Evolutionary conservation across 2,888 invertebrate genomes (phyloP).

Genomic region (Creontiades dilutus): DNA sequence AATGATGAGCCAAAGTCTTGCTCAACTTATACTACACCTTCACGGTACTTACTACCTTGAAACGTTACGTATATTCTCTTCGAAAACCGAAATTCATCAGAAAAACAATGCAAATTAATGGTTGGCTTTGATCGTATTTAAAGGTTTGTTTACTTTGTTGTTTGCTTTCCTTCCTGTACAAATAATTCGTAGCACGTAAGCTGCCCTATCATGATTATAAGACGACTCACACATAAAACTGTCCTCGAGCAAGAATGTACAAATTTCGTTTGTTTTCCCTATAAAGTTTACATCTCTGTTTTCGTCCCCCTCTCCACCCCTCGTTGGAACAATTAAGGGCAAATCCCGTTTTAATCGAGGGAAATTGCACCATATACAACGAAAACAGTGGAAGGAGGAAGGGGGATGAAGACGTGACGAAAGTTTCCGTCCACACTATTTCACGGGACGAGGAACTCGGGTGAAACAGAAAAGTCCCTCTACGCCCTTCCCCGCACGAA

Average conservation of each 20-base stretch:
- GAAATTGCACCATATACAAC: slow-evolving; percentile 50
- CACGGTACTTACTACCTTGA: too few relatives aligned
- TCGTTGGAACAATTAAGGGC: slow-evolving; percentile 17
- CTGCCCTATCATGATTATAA: slow-evolving; percentile 9
- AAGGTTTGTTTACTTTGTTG: too few relatives aligned
- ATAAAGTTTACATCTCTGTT: not conserved
- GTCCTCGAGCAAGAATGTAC: not conserved
- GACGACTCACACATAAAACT: not conserved
- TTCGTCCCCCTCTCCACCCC: not conserved
- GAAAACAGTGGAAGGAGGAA: slow-evolving; percentile 9
- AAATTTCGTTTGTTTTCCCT: slow-evolving; percentile 23
- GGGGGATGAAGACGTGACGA: slow-evolving; percentile 39
- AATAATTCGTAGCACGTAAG: too few relatives aligned
- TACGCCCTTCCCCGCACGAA: slow-evolving; percentile 13
- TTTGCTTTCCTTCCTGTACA: too few relatives aligned
- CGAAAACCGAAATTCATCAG: too few relatives aligned
- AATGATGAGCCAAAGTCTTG: too few relatives aligned
- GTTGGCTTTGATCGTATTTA: too few relatives aligned
- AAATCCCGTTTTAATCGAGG: slow-evolving; percentile 48
- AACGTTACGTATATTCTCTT: too few relatives aligned
- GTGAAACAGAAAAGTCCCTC: not conserved
- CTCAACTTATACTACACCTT: too few relatives aligned
- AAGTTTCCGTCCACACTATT: slow-evolving; percentile 29
- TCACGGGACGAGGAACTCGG: slow-evolving; percentile 32
- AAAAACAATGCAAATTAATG: too few relatives aligned